Evolutionary conservation across 2,113 vertebrate species (phyloP).

Genomic region (Melanerpes aurifrons): DNA sequence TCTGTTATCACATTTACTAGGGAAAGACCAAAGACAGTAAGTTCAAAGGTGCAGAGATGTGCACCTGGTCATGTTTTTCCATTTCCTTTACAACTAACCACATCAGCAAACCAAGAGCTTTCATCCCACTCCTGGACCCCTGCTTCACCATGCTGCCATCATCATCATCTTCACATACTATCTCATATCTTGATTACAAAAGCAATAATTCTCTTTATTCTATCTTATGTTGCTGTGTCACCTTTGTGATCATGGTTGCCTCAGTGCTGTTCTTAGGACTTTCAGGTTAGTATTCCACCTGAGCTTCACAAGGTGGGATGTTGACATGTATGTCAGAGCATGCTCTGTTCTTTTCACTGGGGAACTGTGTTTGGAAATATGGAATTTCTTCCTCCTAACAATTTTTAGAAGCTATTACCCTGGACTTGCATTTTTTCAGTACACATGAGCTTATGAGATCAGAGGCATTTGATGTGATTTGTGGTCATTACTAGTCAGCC

Average conservation of each 20-base stretch:
- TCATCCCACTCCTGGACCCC: background rate
- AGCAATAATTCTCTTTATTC: background rate
- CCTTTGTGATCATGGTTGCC: background rate
- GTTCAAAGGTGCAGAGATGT: background rate
- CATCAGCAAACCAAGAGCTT: background rate
- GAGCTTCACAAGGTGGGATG: background rate
- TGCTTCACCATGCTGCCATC: background rate
- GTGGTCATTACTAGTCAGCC: background rate
- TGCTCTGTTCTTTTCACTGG: background rate
- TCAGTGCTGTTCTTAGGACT: background rate
- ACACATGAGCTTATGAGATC: background rate
- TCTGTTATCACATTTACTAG: background rate
- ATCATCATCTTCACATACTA: too few relatives aligned
- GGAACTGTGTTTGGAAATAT: background rate
- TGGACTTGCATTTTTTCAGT: background rate
- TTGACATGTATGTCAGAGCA: background rate
- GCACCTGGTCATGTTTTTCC: background rate
- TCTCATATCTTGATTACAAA: background rate
- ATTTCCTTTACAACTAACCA: background rate
- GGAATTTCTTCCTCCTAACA: background rate
- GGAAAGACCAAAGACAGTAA: background rate
- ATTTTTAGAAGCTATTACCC: background rate
- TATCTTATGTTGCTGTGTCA: background rate
- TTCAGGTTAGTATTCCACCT: background rate
- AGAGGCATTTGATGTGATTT: background rate